A percentile compares a stretch with the other conserved stretches of the same genome.
Conservation (phyloP, 2,113 vertebrate genomes). For the Prolemur simus region DNA sequence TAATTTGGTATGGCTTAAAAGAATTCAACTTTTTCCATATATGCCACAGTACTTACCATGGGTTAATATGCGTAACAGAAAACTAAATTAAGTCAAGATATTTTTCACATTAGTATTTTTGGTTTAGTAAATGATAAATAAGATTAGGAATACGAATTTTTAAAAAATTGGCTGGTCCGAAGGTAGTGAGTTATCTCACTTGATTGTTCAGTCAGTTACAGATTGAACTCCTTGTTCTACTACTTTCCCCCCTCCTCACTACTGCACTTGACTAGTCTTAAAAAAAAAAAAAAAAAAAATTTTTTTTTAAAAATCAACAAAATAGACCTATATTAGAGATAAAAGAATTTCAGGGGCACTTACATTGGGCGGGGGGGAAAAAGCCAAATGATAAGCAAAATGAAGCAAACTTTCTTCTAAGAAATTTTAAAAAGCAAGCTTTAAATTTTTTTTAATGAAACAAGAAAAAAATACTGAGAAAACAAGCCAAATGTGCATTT, state of each 20-base stretch:
- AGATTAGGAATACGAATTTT: slow-evolving; percentile 23
- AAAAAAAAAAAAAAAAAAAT: no score
- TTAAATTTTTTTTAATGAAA: slow-evolving; percentile 35
- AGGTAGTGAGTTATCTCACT: no score
- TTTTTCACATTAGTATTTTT: neutral
- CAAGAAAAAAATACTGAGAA: slow-evolving; percentile 30
- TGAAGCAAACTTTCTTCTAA: slow-evolving; percentile 40
- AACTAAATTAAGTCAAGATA: slow-evolving; percentile 7
- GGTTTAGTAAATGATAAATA: slow-evolving; percentile 32
- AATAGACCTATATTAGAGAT: neutral
- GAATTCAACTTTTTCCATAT: neutral
- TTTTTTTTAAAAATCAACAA: neutral
- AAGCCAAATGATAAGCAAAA: slow-evolving; percentile 14
- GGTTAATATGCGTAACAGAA: neutral
- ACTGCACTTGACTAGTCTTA: no score
- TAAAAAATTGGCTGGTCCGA: no score
- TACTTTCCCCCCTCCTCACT: no score
- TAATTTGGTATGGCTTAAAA: neutral
- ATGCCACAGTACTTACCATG: neutral
- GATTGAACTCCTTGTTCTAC: no score
- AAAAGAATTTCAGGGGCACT: neutral
- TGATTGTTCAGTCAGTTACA: no score
- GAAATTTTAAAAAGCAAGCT: slow-evolving; percentile 27
- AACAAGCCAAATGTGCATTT: neutral
- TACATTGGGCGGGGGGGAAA: neutral